Conservation (phyloP, 2,888 invertebrate genomes). For the Tanypteryx hageni region DNA sequence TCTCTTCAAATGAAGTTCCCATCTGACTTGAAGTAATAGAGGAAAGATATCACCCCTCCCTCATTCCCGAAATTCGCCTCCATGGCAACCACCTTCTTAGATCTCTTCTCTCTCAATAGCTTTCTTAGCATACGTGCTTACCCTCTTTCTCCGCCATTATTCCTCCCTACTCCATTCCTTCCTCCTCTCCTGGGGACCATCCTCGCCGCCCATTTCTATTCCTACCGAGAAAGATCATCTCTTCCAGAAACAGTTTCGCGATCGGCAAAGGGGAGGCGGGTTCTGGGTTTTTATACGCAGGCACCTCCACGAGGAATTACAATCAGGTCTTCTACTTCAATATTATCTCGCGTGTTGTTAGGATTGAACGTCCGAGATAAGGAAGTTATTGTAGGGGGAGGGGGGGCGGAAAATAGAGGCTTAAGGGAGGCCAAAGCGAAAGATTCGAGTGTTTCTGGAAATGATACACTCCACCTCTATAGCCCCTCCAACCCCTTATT, state of each 20-base stretch:
- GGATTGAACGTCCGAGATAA: slow-evolving; percentile 44
- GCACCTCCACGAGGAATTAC: background rate
- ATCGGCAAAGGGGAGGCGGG: background rate
- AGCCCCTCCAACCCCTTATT: background rate
- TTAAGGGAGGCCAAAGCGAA: background rate
- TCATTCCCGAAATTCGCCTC: background rate
- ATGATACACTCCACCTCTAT: background rate
- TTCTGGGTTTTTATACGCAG: background rate
- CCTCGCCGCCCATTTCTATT: background rate
- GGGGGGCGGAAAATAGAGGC: slow-evolving; percentile 1
- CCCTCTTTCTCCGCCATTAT: no score
- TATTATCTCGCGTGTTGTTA: slow-evolving; percentile 48
- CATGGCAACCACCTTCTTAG: background rate
- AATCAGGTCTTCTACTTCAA: slow-evolving; percentile 38
- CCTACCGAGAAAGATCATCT: background rate
- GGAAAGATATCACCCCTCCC: no score
- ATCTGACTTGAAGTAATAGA: no score
- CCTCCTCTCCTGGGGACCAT: background rate
- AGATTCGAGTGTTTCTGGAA: background rate
- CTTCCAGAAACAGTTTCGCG: background rate
- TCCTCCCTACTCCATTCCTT: background rate
- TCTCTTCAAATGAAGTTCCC: background rate
- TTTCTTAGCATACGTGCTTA: background rate
- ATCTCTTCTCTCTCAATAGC: background rate
- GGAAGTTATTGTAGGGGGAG: background rate